A percentile compares a stretch with the other conserved stretches of the same genome.
Evolutionary conservation across 2,797 vertebrate species (phyloP).

Genomic region (Lutjanus argentimaculatus): DNA sequence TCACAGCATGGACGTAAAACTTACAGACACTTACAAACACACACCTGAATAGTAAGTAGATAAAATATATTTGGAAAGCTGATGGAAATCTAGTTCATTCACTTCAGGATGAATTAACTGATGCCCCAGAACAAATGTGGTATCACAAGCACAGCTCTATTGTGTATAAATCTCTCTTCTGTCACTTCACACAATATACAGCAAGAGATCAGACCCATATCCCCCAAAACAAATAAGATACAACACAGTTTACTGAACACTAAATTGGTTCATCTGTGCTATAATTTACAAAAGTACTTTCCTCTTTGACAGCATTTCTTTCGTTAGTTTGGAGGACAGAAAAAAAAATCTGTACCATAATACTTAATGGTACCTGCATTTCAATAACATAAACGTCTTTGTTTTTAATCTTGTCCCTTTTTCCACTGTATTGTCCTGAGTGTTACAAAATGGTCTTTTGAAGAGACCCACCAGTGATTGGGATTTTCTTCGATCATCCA

Average conservation of each 20-base stretch:
- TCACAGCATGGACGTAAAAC: constrained; percentile 55
- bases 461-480: constrained; percentile 57
- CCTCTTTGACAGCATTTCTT: constrained; percentile 42
- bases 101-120: constrained; percentile 35
- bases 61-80: constrained; percentile 40
- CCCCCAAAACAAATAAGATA: constrained; percentile 39
- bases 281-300: constrained; percentile 74
- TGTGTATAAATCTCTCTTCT: constrained; percentile 60
- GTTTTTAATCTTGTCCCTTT: constrained; percentile 40
- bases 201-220: constrained; percentile 32
- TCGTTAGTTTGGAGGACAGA: constrained; percentile 40
- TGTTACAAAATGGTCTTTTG: constrained; percentile 67
- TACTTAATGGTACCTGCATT: constrained; percentile 48
- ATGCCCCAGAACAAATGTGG: constrained; percentile 41
- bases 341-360: constrained; percentile 44
- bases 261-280: constrained; percentile 68
- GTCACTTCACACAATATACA: constrained; percentile 61
- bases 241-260: constrained; percentile 63
- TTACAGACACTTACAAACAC: constrained; percentile 57
- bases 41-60: constrained; percentile 50
- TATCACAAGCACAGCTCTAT: constrained; percentile 59
- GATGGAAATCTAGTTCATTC: constrained; percentile 45
- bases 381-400: constrained; percentile 61
- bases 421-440: constrained; percentile 80
- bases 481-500: constrained; percentile 27